Base-by-base conservation (phyloP, 2,113 vertebrate genomes). In the Lanius collurio region DNA sequence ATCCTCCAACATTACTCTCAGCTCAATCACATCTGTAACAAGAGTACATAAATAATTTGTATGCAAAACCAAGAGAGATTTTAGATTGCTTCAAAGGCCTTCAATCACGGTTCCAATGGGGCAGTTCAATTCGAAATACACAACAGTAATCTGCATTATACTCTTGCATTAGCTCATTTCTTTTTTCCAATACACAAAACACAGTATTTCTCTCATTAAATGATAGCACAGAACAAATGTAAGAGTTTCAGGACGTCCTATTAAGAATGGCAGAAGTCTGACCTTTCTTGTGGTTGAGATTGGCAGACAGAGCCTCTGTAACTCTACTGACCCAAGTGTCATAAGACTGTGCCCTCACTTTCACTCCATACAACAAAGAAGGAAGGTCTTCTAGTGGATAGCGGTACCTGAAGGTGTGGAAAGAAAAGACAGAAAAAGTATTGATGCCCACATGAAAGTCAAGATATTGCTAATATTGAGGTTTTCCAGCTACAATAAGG, bases 231-330 rank as follows among this genome's bases (percentile, higher is more conserved):
- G 11, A 94, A 80, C 21, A 89, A 13, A 74, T 3, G 35, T 2
- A 78, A 17, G 15, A 81, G 44, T 85, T 80, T 80, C 84, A 86
- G 68, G 39, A 78, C 31, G 56, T 59, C 39, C 44, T 83, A 67
- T 31, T 46, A 75, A 3, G 10, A 83, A 91, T 5, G 23, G 93
- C 6, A 31, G 50, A 97, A 95, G 42, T 87, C 96, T 96, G 83
- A 99, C 99, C 99, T 99, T 99, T 99, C 93, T 99, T 99, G 97
- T 98, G 99, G 96, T 97, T 99, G 97, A 99, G 99, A 87, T 98
- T 99, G 70, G 99, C 99, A 81, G 98, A 98, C 93, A 99, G 97
- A 30, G 99, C 99, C 91, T 99, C 99, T 6, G 98, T 98, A 86
- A 99, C 99, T 93, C 99, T 98, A 94, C 98, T 99, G 82, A 99